These are phyloP conservation scores for Leptestheria dahalacensis DNA, from an alignment of 1,140 invertebrate genomes.

Conservation along the genomic window DNA sequence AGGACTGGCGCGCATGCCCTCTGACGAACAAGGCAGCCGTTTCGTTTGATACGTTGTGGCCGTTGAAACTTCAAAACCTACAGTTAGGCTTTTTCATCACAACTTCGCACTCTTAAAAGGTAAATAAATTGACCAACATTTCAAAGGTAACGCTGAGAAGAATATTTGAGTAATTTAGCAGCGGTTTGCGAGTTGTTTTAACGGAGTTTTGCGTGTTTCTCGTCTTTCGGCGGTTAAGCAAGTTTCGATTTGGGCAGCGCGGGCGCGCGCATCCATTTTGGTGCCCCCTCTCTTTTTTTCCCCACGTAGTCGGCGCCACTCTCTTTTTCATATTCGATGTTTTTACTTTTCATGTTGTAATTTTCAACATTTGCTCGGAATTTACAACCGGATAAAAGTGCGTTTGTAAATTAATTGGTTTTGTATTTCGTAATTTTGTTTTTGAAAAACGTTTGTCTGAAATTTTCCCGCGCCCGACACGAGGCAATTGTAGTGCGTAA, in stretches of 20 bases:
- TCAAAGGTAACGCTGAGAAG: too few species aligned
- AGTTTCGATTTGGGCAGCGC: neutral
- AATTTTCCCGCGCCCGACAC: neutral
- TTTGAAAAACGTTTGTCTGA: neutral
- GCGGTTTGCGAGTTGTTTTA: neutral
- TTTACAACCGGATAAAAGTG: too few species aligned
- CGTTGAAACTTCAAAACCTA: neutral
- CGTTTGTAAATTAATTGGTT: too few species aligned
- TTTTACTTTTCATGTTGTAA: too few species aligned
- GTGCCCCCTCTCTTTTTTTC: neutral
- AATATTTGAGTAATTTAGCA: too few species aligned
- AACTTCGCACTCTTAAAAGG: neutral
- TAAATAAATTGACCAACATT: too few species aligned
- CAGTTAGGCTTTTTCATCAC: neutral
- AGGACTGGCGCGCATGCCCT: neutral
- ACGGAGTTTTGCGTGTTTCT: neutral
- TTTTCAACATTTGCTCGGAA: too few species aligned
- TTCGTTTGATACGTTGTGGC: neutral
- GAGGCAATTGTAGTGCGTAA: neutral
- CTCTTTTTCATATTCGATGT: too few species aligned
- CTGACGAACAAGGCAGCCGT: neutral
- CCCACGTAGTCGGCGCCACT: too few species aligned
- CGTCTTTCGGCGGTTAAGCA: too few species aligned
- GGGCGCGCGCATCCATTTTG: neutral
- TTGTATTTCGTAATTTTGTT: neutral